Conservation (phyloP, 64 coral and sea anemone species). For the Montipora cactus region DNA sequence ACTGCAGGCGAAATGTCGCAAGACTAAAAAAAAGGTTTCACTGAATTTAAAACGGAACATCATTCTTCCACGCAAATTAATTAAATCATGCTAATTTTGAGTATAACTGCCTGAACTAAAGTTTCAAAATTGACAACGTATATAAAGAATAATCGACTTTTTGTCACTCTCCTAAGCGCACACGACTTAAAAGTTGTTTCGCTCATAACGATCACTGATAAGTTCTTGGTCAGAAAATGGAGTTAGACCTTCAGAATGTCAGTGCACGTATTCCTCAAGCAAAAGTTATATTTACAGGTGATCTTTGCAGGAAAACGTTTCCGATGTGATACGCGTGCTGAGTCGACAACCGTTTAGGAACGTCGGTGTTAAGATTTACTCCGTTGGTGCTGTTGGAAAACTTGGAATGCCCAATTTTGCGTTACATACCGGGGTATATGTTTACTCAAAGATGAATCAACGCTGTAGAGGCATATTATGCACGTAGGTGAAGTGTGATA, state of each 20-base stretch:
- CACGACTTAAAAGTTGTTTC: too few species aligned
- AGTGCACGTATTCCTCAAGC: not conserved
- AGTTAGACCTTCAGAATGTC: not conserved
- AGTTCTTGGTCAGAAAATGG: not conserved
- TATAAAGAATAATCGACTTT: not conserved
- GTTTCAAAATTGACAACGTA: too few species aligned
- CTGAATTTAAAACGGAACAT: too few species aligned
- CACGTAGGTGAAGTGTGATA: slow-evolving; percentile 15
- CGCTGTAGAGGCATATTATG: slow-evolving; percentile 5
- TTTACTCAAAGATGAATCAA: slow-evolving; percentile 29
- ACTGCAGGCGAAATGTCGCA: too few species aligned
- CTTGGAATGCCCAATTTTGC: not conserved
- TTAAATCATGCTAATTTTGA: too few species aligned
- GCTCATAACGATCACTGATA: not conserved
- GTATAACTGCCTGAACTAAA: too few species aligned
- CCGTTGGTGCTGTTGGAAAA: slow-evolving; percentile 18
- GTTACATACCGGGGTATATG: slow-evolving; percentile 12
- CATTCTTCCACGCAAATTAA: too few species aligned
- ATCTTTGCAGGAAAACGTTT: slow-evolving; percentile 41
- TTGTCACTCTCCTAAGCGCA: not conserved
- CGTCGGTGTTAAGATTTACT: not conserved
- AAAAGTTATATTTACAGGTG: slow-evolving; percentile 41
- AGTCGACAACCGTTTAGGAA: not conserved
- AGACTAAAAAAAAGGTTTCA: too few species aligned
- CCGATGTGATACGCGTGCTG: not conserved